Evolutionary conservation across 2,888 invertebrate species (phyloP).

Genomic region (Drosophila flavopinicola): DNA sequence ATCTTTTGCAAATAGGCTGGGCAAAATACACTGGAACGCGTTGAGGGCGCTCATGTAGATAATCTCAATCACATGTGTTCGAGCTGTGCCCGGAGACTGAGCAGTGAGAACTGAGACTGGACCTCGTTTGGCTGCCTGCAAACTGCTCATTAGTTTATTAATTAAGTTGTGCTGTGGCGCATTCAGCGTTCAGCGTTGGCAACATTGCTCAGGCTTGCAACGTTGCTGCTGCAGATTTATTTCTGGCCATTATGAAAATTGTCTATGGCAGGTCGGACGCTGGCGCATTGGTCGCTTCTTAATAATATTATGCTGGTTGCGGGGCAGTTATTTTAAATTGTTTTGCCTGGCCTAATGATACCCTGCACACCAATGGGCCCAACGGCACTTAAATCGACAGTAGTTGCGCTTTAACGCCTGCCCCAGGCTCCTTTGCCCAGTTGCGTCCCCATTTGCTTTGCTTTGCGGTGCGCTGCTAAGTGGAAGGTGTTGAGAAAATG

Average conservation of each 20-base stretch:
- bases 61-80: slow-evolving; percentile 41
- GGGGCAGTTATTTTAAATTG: slow-evolving; percentile 79
- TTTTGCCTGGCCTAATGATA: slow-evolving; percentile 77
- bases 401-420: slow-evolving; percentile 72
- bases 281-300: slow-evolving; percentile 36
- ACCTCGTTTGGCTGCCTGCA: slow-evolving; percentile 50
- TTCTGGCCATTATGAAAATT: slow-evolving; percentile 77
- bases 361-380: slow-evolving; percentile 58
- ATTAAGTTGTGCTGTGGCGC: slow-evolving; percentile 70
- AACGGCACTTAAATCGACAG: slow-evolving; percentile 78
- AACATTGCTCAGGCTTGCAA: slow-evolving; percentile 11
- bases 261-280: slow-evolving; percentile 47
- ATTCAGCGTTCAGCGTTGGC: slow-evolving; percentile 48
- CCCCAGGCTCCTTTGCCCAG: slow-evolving; percentile 18
- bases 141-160: slow-evolving; percentile 80
- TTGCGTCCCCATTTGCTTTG: neutral
- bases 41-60: slow-evolving; percentile 51
- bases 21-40: slow-evolving; percentile 19
- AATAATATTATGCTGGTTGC: slow-evolving; percentile 78
- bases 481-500: slow-evolving; percentile 80
- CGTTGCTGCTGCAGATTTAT: slow-evolving; percentile 64
- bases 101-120: slow-evolving; percentile 9
- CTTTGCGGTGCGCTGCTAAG: slow-evolving; percentile 46
- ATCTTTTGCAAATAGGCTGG: slow-evolving; percentile 63
- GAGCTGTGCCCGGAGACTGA: slow-evolving; percentile 9